Evolutionary conservation across 2,113 vertebrate genomes (phyloP).

Genomic region (Plotosus lineatus): DNA sequence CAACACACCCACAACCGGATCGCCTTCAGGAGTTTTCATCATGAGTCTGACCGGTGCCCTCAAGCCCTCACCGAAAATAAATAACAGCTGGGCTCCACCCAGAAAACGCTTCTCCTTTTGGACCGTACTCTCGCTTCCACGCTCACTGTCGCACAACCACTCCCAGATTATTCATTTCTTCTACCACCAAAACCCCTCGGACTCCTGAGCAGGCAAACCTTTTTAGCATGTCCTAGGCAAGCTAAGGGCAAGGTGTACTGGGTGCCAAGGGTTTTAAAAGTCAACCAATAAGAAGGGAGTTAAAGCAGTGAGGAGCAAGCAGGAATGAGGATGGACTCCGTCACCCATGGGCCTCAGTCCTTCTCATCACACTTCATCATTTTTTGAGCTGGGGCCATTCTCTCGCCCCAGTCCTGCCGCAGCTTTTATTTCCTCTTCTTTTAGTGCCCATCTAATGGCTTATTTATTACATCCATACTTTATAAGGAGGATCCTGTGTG

Average conservation of each 20-base stretch:
- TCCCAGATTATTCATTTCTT: background rate
- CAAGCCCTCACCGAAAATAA: too few species aligned
- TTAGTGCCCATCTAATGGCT: constrained; percentile 76
- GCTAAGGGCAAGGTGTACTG: background rate
- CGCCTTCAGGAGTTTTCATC: too few species aligned
- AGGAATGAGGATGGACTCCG: constrained; percentile 48
- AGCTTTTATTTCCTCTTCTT: constrained; percentile 65
- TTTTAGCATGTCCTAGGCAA: background rate
- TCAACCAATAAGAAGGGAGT: constrained; percentile 15
- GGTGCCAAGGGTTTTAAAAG: constrained; percentile 18
- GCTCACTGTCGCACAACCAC: background rate
- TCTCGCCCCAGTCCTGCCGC: constrained; percentile 60
- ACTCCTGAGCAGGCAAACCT: background rate
- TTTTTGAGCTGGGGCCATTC: constrained; percentile 64
- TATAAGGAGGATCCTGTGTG: constrained; percentile 76
- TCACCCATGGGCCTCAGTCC: constrained; percentile 46
- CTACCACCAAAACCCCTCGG: background rate
- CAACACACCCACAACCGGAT: too few species aligned
- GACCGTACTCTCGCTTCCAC: too few species aligned
- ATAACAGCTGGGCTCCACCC: too few species aligned
- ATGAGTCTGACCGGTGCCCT: too few species aligned
- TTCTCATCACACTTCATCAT: constrained; percentile 54
- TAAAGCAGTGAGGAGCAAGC: constrained; percentile 30
- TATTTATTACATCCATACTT: constrained; percentile 80
- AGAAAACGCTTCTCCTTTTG: too few species aligned